Conservation (phyloP, 2,113 vertebrate species). For the Hypanus sabinus region DNA sequence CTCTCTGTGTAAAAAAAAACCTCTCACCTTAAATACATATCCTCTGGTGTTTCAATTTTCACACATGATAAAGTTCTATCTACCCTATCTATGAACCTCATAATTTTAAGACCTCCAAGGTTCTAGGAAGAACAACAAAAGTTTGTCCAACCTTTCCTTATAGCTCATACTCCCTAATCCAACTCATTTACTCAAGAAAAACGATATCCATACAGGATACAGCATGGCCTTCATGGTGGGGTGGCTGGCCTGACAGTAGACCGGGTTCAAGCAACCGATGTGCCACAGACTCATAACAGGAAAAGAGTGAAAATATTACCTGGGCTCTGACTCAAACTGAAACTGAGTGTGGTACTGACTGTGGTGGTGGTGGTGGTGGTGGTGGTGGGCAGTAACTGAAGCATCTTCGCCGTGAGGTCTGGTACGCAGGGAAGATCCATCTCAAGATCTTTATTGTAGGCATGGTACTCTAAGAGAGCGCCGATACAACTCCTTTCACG, state of each 20-base stretch:
- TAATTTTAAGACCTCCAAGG: no score
- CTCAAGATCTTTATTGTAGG: neutral
- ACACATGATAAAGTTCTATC: no score
- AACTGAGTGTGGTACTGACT: constrained; percentile 9
- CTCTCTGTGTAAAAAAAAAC: no score
- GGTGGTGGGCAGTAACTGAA: neutral
- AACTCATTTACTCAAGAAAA: neutral
- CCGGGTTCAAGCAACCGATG: neutral
- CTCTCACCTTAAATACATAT: no score
- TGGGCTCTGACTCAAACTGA: constrained; percentile 27
- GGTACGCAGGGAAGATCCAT: neutral
- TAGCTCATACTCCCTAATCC: no score
- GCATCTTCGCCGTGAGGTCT: neutral
- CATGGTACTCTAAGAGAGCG: constrained; percentile 8
- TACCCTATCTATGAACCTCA: no score
- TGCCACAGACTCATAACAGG: neutral
- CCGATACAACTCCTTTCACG: neutral
- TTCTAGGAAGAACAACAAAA: no score
- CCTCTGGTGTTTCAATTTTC: no score
- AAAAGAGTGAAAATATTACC: constrained; percentile 18
- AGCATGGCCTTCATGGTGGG: neutral
- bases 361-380: constrained; percentile 19
- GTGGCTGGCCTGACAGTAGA: neutral
- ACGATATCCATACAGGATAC: neutral
- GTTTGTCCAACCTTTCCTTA: no score